Conservation (phyloP, 1,140 invertebrate species). For the Sitophilus oryzae region DNA sequence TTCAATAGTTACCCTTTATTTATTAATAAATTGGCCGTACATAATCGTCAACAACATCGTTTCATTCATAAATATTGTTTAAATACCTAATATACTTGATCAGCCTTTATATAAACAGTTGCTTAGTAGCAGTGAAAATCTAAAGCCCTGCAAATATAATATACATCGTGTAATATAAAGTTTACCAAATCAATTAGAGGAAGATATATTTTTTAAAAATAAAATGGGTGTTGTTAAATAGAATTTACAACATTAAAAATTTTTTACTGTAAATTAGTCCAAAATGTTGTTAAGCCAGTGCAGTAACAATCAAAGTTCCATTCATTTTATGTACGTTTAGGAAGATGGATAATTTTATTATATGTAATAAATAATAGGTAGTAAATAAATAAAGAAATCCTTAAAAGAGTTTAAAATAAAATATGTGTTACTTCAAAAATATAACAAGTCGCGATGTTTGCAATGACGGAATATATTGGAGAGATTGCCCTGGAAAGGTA, state of each 20-base stretch:
- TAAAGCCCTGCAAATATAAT: background rate
- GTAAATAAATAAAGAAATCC: background rate
- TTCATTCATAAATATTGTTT: no score
- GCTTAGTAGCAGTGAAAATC: slow-evolving; percentile 3
- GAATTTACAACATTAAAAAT: no score
- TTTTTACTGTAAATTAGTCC: no score
- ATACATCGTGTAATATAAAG: no score
- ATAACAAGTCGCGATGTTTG: slow-evolving; percentile 40
- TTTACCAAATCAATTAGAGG: no score
- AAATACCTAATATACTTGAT: no score
- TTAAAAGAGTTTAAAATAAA: background rate
- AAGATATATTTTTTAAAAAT: no score
- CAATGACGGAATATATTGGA: slow-evolving; percentile 50
- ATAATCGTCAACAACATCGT: no score
- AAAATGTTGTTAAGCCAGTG: no score
- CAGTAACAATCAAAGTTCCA: no score
- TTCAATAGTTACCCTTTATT: background rate
- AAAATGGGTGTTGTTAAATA: no score
- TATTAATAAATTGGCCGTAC: background rate
- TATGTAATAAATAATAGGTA: slow-evolving; percentile 1
- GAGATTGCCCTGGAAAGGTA: slow-evolving; percentile 49
- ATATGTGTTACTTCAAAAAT: slow-evolving; percentile 20
- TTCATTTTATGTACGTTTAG: no score
- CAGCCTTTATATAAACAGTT: background rate
- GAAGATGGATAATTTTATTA: background rate